Conservation (phyloP, 2,113 vertebrate genomes). For the Orcinus orca region DNA sequence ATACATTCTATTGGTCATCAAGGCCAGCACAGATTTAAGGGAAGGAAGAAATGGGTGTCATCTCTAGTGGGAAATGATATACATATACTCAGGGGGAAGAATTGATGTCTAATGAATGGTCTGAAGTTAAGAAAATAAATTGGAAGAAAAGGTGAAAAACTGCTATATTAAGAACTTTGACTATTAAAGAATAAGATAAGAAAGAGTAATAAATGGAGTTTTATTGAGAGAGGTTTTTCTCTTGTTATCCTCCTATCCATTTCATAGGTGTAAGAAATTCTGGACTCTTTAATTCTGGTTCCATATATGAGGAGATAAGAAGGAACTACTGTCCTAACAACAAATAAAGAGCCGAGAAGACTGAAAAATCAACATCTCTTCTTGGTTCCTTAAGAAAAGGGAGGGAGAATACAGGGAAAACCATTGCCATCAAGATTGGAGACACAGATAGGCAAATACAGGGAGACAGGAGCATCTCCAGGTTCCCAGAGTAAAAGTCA, state of each 20-base stretch:
- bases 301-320: background rate
- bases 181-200: background rate
- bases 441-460: background rate
- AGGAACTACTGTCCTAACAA: background rate
- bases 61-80: background rate
- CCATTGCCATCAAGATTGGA: background rate
- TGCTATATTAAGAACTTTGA: background rate
- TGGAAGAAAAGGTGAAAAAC: background rate
- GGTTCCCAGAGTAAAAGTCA: background rate
- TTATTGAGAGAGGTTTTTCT: background rate
- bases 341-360: background rate
- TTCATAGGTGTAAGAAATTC: background rate
- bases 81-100: background rate
- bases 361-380: background rate
- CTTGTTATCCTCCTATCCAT: background rate
- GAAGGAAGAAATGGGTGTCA: background rate
- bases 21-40: background rate
- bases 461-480: too few relatives aligned
- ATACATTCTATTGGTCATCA: background rate
- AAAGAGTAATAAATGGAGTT: background rate
- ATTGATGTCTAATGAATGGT: background rate
- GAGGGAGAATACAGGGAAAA: background rate
- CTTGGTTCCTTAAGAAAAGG: background rate
- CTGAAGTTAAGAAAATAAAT: background rate
- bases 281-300: background rate